Conservation (phyloP, 35 echinoderm and acorn worm species). For the Heliocidaris tuberculata region DNA sequence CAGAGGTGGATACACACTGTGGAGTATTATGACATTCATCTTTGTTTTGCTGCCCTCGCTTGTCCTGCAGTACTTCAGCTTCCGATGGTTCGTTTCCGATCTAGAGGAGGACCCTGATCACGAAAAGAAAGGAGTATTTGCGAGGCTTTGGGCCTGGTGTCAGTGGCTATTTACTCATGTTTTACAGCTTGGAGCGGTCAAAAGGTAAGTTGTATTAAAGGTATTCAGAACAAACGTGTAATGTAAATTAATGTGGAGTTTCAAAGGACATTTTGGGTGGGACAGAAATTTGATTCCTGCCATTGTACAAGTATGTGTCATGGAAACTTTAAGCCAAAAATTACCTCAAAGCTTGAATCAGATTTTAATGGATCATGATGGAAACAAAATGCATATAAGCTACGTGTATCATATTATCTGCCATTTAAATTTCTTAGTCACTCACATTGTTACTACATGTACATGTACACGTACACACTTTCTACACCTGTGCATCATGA, state of each 20-base stretch:
- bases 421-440: too few relatives aligned
- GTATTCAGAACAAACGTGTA: not conserved
- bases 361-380: too few relatives aligned
- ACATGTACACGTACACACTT: too few relatives aligned
- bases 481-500: too few relatives aligned
- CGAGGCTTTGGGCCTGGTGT: slow-evolving; percentile 67
- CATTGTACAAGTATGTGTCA: not conserved
- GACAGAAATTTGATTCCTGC: not conserved
- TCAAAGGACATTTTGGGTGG: not conserved
- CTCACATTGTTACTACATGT: too few relatives aligned
- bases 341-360: too few relatives aligned
- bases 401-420: too few relatives aligned
- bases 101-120: slow-evolving; percentile 38
- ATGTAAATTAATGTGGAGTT: not conserved
- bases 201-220: slow-evolving; percentile 68
- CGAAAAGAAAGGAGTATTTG: not conserved
- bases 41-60: slow-evolving; percentile 87
- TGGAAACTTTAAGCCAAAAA: not conserved
- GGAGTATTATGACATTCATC: slow-evolving; percentile 83
- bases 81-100: slow-evolving; percentile 86
- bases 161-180: slow-evolving; percentile 76
- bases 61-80: slow-evolving; percentile 88
- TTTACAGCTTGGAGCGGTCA: slow-evolving; percentile 85
- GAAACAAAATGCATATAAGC: too few relatives aligned
- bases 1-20: slow-evolving; percentile 40